Evolutionary conservation across 2,113 vertebrate species (phyloP).

Genomic region (Pseudois nayaur): DNA sequence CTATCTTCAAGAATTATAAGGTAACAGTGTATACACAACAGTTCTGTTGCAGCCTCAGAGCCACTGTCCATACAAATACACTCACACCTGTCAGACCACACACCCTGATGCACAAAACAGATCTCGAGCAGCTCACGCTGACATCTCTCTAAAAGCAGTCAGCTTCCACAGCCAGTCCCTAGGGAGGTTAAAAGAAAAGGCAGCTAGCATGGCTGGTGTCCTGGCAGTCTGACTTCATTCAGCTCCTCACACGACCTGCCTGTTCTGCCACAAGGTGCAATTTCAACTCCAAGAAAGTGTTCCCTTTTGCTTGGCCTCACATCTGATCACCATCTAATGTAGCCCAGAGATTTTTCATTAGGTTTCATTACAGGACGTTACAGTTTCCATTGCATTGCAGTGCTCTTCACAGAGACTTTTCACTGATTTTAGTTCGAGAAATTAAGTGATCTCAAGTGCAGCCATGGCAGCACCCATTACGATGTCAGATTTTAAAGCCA

Average conservation of each 20-base stretch:
- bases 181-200: background rate
- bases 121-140: background rate
- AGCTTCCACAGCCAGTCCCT: background rate
- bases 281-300: slow-evolving; percentile 68
- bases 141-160: background rate
- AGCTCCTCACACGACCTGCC: background rate
- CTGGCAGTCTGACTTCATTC: slow-evolving; percentile 6
- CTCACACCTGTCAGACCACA: background rate
- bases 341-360: slow-evolving; percentile 76
- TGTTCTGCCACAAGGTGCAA: slow-evolving; percentile 47
- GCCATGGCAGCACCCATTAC: background rate
- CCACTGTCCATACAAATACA: background rate
- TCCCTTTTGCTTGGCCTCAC: slow-evolving; percentile 75
- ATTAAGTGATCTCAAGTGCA: slow-evolving; percentile 73
- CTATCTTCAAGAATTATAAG: background rate
- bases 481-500: slow-evolving; percentile 21
- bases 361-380: slow-evolving; percentile 75
- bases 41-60: background rate
- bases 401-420: slow-evolving; percentile 65
- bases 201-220: background rate
- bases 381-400: slow-evolving; percentile 6
- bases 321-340: slow-evolving; percentile 69
- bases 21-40: background rate
- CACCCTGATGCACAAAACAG: background rate
- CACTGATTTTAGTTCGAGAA: slow-evolving; percentile 61